Conservation (phyloP, 92 coral and sea anemone genomes). For the Porites cylindrica region DNA sequence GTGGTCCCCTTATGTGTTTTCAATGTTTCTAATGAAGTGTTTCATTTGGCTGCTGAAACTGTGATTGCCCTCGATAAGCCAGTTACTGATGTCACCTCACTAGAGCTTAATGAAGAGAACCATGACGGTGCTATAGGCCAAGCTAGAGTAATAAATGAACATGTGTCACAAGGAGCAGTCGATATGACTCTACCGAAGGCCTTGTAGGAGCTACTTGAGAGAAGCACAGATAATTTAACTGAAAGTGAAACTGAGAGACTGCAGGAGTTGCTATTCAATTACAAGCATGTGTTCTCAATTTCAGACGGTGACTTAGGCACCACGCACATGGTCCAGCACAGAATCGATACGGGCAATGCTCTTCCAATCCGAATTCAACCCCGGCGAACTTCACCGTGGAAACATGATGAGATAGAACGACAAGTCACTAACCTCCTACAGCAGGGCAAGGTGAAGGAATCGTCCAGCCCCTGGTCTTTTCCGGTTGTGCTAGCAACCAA, state of each 20-base stretch:
- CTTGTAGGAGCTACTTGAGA: background rate
- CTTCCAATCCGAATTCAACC: slow-evolving; percentile 49
- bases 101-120: background rate
- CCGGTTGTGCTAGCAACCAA: slow-evolving; percentile 27
- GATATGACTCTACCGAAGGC: slow-evolving; percentile 11
- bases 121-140: slow-evolving; percentile 1
- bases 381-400: slow-evolving; percentile 55
- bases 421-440: slow-evolving; percentile 33
- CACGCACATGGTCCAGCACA: background rate
- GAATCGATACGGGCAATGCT: slow-evolving; percentile 43
- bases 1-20: background rate
- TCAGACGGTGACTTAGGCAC: too few relatives aligned
- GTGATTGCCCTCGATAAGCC: too few relatives aligned
- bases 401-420: slow-evolving; percentile 33
- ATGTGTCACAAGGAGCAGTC: slow-evolving; percentile 8
- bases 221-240: background rate
- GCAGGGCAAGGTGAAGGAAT: slow-evolving; percentile 34
- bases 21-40: too few relatives aligned
- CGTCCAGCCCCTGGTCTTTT: too few relatives aligned
- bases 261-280: background rate
- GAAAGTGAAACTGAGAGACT: background rate
- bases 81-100: too few relatives aligned
- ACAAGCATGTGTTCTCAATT: background rate
- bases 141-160: slow-evolving; percentile 9
- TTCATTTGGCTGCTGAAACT: too few relatives aligned